Conservation (phyloP, 2,113 vertebrate species). For the Malurus alboscapulatus region DNA sequence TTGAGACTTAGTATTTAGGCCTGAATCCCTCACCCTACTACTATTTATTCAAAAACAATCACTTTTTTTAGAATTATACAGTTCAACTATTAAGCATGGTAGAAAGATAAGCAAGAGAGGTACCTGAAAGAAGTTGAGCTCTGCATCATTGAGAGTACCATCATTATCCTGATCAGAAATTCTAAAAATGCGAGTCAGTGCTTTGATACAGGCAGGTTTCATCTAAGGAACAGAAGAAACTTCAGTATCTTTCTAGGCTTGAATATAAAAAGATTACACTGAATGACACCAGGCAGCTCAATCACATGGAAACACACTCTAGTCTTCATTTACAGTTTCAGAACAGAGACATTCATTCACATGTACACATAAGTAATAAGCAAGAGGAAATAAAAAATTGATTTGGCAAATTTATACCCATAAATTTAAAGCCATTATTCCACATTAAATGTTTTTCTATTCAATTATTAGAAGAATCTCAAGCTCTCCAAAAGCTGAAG, state of each 20-base stretch:
- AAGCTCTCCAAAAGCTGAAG: not conserved
- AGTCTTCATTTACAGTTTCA: not conserved
- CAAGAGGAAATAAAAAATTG: not conserved
- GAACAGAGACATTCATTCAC: not conserved
- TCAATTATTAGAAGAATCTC: not conserved
- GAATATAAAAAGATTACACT: not conserved
- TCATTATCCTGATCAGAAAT: conserved; percentile 98
- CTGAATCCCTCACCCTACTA: not conserved
- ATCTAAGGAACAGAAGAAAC: conserved; percentile 76
- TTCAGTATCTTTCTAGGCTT: not conserved
- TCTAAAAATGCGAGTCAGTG: conserved; percentile 96
- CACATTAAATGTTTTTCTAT: not conserved
- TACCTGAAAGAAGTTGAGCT: conserved; percentile 99
- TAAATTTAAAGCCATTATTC: not conserved
- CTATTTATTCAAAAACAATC: not conserved
- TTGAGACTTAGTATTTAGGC: not conserved
- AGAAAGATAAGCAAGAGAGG: not conserved
- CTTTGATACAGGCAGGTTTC: conserved; percentile 92
- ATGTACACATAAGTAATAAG: not conserved
- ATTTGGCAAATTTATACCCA: not conserved
- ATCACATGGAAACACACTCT: not conserved
- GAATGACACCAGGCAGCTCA: not conserved
- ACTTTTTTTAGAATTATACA: not conserved
- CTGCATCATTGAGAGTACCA: conserved; percentile 94
- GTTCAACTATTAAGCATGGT: not conserved